phyloP scores from a whole-genome alignment of 2,113 vertebrate genomes.

The Herpailurus yagouaroundi region DNA sequence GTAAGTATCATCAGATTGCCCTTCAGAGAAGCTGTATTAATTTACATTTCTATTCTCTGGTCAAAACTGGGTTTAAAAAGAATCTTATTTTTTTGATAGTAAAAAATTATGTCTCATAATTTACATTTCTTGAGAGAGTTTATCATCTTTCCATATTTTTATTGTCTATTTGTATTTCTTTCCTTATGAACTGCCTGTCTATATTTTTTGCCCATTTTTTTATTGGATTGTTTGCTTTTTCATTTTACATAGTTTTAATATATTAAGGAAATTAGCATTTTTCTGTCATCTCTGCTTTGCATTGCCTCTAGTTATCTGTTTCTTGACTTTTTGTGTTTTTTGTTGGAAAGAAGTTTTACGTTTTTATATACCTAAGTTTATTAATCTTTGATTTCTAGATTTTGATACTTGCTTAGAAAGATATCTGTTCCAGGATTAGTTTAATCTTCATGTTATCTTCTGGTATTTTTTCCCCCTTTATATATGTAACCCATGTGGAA shows the following conservation, averaged over 20 bases:
- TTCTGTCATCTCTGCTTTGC: not conserved
- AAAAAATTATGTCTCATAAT: not conserved
- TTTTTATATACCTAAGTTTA: not conserved
- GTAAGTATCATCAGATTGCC: not conserved
- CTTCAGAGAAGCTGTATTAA: conserved; percentile 27
- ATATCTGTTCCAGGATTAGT: conserved; percentile 2
- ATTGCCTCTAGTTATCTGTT: not conserved
- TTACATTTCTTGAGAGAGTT: conserved; percentile 19
- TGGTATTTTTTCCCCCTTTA: not conserved
- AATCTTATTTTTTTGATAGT: not conserved
- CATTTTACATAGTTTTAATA: not conserved
- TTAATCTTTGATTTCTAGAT: conserved; percentile 46
- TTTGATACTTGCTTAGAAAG: conserved; percentile 42
- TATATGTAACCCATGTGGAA: not conserved
- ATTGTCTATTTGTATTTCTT: not conserved
- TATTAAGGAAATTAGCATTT: conserved; percentile 8
- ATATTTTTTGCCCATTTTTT: conserved; percentile 37
- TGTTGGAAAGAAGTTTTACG: not conserved
- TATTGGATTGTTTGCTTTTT: not conserved
- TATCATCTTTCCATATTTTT: not conserved
- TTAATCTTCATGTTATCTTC: not conserved
- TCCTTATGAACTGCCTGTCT: not conserved
- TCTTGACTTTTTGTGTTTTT: conserved; percentile 27
- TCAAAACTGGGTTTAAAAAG: conserved; percentile 9
- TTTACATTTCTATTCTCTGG: conserved; percentile 36